Evolutionary conservation across 2,888 invertebrate genomes (phyloP), one percentile per base, ranked within the genome.

Genomic region (Diloba caeruleocephala): DNA sequence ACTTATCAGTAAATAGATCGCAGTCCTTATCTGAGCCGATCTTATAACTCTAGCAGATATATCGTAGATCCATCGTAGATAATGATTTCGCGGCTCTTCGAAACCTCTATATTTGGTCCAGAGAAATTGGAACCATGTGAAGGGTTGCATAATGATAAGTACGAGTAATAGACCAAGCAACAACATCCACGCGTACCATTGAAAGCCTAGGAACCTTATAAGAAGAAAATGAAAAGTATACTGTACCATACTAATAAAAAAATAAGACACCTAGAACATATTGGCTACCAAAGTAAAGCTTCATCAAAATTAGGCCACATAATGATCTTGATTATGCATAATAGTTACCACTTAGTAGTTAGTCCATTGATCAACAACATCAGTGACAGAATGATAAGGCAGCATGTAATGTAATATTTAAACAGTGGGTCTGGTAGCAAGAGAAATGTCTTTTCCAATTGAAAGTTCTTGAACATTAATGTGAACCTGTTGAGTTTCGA

Each of bases 361-460:
- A 93, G 67, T 26, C 89, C 90, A 51, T 91, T 92, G 26, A 87
- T 74, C 6, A 87, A 41, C 38, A 87, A 60, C 52, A 93, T 92
- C 29, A 92, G 59, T 17, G 73, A 36, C 3, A 89, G 73, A 21
- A 92, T 90, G 1, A 89, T 70, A 0, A 93, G 78, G 42, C 93
- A 92, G 50, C 92, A 91, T 1, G 82, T 76, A 23, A 91, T 92
- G 46, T 93, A 98, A 82, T 97, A 98, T 82, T 97, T 98, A 78
- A 98, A 97, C 62, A 98, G 94, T 0, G 97, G 96, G 89, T 98
- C 98, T 0, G 96, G 95, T 67, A 97, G 95, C 41, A 94, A 88
- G 38, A 97, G 87, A 82, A 96, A 98, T 2, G 95, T 95, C 69
- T 95, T 90, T 86, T 98, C 98, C 87, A 94, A 70, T 95, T 94